Conservation (phyloP, 2,797 vertebrate genomes). For the Hypotaenidia okinawae region DNA sequence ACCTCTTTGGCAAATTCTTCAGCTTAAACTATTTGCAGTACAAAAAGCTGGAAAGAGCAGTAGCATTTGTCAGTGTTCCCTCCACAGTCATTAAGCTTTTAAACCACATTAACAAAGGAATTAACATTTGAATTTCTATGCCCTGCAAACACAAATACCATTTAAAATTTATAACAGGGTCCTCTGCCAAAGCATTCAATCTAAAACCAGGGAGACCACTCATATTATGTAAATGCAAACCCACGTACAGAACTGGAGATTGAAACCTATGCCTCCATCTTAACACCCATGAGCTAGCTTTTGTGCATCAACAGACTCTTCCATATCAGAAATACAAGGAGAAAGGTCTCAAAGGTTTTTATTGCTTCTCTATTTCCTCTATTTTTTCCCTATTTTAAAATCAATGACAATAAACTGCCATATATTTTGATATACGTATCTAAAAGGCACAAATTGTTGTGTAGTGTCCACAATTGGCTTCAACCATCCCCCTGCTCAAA, state of each 20-base stretch:
- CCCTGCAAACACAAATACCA: background rate
- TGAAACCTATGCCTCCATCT: background rate
- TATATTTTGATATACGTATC: background rate
- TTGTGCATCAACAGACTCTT: background rate
- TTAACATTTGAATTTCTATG: background rate
- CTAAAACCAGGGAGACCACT: background rate
- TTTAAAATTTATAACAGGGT: background rate
- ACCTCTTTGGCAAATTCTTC: constrained; percentile 2
- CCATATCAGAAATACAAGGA: background rate
- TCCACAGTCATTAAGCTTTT: background rate
- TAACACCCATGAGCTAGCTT: background rate
- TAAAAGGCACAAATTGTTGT: background rate
- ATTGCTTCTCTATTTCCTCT: background rate
- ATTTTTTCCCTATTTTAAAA: background rate
- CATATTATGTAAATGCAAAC: background rate
- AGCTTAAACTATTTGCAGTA: background rate
- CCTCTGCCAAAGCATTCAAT: background rate
- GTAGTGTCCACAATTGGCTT: background rate
- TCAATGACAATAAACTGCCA: background rate
- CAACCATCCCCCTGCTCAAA: background rate
- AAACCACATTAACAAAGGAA: background rate
- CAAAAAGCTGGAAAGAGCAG: background rate
- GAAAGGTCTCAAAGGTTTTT: background rate
- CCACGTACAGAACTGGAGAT: background rate
- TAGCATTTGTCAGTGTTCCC: background rate